Evolutionary conservation across 2,888 invertebrate genomes (phyloP).

Genomic region (Anarsia innoxiella): DNA sequence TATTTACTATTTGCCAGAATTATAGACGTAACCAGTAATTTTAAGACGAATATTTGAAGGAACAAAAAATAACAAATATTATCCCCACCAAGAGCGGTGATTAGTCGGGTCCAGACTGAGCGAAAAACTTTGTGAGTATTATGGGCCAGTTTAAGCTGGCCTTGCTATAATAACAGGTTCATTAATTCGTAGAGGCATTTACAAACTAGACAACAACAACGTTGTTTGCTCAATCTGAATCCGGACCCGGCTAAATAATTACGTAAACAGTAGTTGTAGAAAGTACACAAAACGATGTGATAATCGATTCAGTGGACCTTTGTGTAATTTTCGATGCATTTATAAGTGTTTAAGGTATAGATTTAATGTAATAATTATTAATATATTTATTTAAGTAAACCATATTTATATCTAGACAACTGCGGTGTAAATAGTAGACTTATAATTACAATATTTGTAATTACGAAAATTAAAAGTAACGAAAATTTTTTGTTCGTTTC

Average conservation of each 20-base stretch:
- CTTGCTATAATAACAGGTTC: too few relatives aligned
- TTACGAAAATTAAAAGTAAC: conserved; percentile 55
- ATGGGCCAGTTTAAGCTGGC: too few relatives aligned
- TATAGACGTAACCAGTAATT: conserved; percentile 42
- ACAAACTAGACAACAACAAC: too few relatives aligned
- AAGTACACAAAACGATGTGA: conserved; percentile 67
- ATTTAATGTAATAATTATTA: conserved; percentile 23
- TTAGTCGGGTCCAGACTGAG: too few relatives aligned
- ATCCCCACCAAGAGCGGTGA: conserved; percentile 41
- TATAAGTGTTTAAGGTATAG: conserved; percentile 32
- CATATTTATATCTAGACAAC: conserved; percentile 55
- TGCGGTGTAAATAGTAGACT: conserved; percentile 63
- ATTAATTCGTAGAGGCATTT: too few relatives aligned
- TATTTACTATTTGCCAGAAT: conserved; percentile 42
- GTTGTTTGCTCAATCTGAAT: too few relatives aligned
- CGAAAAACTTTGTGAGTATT: too few relatives aligned
- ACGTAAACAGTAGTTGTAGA: conserved; percentile 19
- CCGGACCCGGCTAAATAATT: too few relatives aligned
- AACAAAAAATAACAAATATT: conserved; percentile 24
- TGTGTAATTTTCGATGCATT: conserved; percentile 63
- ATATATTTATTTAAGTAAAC: conserved; percentile 32
- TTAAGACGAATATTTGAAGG: conserved; percentile 26
- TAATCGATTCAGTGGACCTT: conserved; percentile 51
- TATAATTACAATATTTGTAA: conserved; percentile 66
- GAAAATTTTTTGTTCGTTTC: conserved; percentile 21